Base-by-base conservation (phyloP, 2,888 invertebrate species). In the Acleris holmiana region DNA sequence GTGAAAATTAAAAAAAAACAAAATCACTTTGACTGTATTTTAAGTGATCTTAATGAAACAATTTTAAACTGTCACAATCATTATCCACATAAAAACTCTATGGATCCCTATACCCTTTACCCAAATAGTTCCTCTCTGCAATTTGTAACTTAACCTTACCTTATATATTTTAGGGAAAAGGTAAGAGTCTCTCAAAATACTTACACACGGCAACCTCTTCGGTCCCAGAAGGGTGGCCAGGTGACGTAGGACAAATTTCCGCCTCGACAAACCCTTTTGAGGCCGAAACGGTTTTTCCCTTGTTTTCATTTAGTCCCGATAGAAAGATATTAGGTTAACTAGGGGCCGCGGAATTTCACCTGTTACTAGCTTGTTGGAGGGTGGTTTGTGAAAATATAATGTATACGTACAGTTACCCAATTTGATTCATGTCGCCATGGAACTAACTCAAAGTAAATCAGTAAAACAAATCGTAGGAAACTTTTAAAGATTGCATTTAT, bases 191-290 rank as follows among this genome's bases (percentile, higher is more conserved):
- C 58, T 64, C 53, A 53, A 58, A 58, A 64, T 58, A 64, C 63
- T 63, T 58, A 51, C 56, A 47, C 56, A 47, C 46, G 10, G 53
- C 19, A 46, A 40, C 53, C 59, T 65, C 53, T 54, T 48, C 48
- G 58, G 54, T 40, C 44, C 59, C 35, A 15, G 48, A 49, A 65
- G 58, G 53, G 51, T 23, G 41, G 44, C 44, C 64, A 65, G 49
- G 64, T 59, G 64, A 65, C 64, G 21, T 49, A 46, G 65, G 59
- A 60, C 65, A 60, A 59, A 65, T 65, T 55, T 65, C 65, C 65
- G 59, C 65, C 55, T 65, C 59, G 40, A 44, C 49, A 46, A 65
- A 49, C 59, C 55, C 49, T 59, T 65, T 65, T 50, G 40, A 54
- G 59, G 47, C 49, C 49, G 51, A 21, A 60, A 54, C 44, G 29